These are phyloP conservation scores for Xyrauchen texanus DNA, from an alignment of 2,113 vertebrate genomes.

Conservation along the genomic window DNA sequence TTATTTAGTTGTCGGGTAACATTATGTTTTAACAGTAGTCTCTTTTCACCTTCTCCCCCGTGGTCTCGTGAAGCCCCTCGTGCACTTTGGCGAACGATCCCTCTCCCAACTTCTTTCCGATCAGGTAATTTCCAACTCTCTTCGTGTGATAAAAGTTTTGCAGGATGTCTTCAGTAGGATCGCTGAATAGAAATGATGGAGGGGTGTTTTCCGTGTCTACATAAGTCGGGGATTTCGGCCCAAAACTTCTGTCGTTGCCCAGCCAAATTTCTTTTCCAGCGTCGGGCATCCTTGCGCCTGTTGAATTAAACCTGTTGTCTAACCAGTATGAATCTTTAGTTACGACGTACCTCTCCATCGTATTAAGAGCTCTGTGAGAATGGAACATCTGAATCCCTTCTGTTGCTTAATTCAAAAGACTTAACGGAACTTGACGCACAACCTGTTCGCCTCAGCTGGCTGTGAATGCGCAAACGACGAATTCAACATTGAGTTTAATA, in stretches of 20 bases:
- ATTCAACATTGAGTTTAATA: slow-evolving; percentile 42
- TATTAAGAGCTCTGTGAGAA: slow-evolving; percentile 45
- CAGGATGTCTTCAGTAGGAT: slow-evolving; percentile 81
- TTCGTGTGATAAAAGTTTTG: slow-evolving; percentile 96
- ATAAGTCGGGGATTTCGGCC: slow-evolving; percentile 57
- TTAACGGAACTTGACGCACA: slow-evolving; percentile 46
- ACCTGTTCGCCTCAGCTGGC: slow-evolving; percentile 66
- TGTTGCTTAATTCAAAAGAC: slow-evolving; percentile 32
- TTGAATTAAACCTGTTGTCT: slow-evolving; percentile 30
- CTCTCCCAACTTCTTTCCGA: slow-evolving; percentile 93
- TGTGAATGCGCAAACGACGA: not conserved
- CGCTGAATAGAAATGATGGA: slow-evolving; percentile 76
- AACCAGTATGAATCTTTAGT: not conserved
- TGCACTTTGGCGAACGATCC: slow-evolving; percentile 97
- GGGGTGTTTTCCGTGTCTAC: slow-evolving; percentile 69
- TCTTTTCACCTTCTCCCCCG: slow-evolving; percentile 87
- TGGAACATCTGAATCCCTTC: slow-evolving; percentile 52
- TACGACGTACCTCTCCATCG: not conserved
- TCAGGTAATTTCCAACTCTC: slow-evolving; percentile 91
- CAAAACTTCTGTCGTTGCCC: slow-evolving; percentile 67
- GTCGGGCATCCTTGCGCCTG: slow-evolving; percentile 75
- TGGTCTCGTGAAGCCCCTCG: slow-evolving; percentile 89
- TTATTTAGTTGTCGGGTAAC: no score
- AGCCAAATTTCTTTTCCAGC: slow-evolving; percentile 80
- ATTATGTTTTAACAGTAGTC: no score